Percentiles rank a stretch among this genome's conserved stretches.
Evolutionary conservation across 2,113 vertebrate species (phyloP).

Genomic region (Leuciscus idus): DNA sequence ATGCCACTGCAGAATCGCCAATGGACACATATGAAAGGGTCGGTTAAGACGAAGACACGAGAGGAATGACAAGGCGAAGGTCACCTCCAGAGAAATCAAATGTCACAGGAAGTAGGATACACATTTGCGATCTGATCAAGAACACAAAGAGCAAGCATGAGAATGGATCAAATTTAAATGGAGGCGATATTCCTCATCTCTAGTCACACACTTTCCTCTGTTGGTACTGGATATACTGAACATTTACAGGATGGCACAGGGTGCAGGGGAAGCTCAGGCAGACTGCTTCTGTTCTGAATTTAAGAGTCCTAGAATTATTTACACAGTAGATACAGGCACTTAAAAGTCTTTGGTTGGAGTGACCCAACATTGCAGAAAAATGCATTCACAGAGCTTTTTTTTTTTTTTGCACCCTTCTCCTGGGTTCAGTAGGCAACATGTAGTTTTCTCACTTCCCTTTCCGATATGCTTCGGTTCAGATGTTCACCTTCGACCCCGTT

Average conservation of each 20-base stretch:
- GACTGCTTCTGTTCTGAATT: conserved; percentile 72
- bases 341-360: conserved; percentile 99
- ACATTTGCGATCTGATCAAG: conserved; percentile 30
- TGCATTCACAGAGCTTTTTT: conserved; percentile 84
- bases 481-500: conserved; percentile 51
- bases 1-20: conserved; percentile 18
- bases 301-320: conserved; percentile 90
- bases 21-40: neutral
- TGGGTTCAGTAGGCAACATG: conserved; percentile 88
- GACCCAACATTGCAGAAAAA: conserved; percentile 94
- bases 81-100: conserved; percentile 13
- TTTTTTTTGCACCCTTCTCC: conserved; percentile 76
- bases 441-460: conserved; percentile 64
- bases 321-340: conserved; percentile 99
- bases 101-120: neutral
- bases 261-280: conserved; percentile 71
- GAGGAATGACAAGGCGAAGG: conserved; percentile 40
- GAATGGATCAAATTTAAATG: conserved; percentile 12
- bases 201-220: conserved; percentile 37
- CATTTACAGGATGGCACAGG: conserved; percentile 70
- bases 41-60: conserved; percentile 42
- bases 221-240: conserved; percentile 61
- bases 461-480: conserved; percentile 71
- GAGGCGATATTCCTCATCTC: conserved; percentile 39
- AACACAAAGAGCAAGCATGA: neutral